Evolutionary conservation across 2,113 vertebrate genomes (phyloP).

Genomic region (Oceanites oceanicus): DNA sequence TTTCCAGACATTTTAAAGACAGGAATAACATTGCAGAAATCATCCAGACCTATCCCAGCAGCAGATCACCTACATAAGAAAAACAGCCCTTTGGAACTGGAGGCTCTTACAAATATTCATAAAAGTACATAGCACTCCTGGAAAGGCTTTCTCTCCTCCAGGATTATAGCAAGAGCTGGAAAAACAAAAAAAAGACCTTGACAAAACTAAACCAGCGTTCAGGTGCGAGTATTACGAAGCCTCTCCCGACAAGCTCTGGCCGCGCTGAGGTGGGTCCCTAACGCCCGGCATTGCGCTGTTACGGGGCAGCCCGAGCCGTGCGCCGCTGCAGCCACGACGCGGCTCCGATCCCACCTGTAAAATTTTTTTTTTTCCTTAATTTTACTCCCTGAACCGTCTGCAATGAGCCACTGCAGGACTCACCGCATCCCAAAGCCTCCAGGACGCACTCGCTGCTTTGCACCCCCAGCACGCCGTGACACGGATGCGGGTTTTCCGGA

Average conservation of each 20-base stretch:
- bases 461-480: background rate
- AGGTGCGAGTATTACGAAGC: rapidly evolving
- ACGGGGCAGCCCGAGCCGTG: background rate
- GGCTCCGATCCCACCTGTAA: background rate
- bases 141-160: background rate
- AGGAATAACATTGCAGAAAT: background rate
- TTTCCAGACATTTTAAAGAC: background rate
- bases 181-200: background rate
- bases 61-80: background rate
- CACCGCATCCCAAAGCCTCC: rapidly evolving
- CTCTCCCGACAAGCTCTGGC: background rate
- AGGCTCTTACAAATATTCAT: background rate
- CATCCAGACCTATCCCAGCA: background rate
- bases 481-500: rapidly evolving
- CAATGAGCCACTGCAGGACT: background rate
- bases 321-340: rapidly evolving
- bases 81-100: background rate
- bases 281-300: background rate
- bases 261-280: background rate
- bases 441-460: background rate
- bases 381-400: background rate
- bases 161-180: background rate
- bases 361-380: background rate
- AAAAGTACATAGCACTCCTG: background rate
- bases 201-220: background rate